Base-by-base conservation (phyloP, 2,888 invertebrate genomes). In the Cephonodes hylas region DNA sequence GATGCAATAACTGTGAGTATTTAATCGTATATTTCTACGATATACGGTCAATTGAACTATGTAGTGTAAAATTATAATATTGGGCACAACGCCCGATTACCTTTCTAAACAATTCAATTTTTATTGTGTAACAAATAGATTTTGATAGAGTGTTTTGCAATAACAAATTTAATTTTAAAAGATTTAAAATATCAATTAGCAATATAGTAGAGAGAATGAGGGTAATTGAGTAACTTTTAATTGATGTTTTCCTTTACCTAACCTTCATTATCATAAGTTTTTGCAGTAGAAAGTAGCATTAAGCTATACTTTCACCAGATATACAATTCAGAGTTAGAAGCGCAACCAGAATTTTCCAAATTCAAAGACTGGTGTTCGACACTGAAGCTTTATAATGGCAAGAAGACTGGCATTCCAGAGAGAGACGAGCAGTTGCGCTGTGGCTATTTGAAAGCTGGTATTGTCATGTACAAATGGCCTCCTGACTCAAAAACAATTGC, bases 381-480 rank as follows among this genome's bases (percentile, higher is more conserved):
- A 0, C 91, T 96, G 22, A 93, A 94, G 60, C 80, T 96, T 60
- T 94, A 94, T 70, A 95, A 93, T 71, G 94, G 94, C 22, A 94
- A 94, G 42, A 87, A 88, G 64, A 79, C 83, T 7, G 85, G 84
- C 0, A 85, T 86, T 53, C 88, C 88, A 15, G 87, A 92, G 62
- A 80, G 84, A 42, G 93, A 93, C 65, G 85, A 88, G 1, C 85
- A 80, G 48, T 64, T 85, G 0, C 75, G 79, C 34, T 85, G 86
- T 64, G 85, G 89, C 0, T 75, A 74, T 46, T 59, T 90, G 62
- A 88, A 90, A 71, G 86, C 83, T 44, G 86, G 87, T 13, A 83
- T 91, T 5, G 88, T 85, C 1, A 93, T 96, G 60, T 96, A 96
- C 81, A 93, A 93, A 59, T 95, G 95, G 94, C 96, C 96, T 0